Evolutionary conservation across 1,140 invertebrate species (phyloP).

Genomic region (Drosophila saltans): DNA sequence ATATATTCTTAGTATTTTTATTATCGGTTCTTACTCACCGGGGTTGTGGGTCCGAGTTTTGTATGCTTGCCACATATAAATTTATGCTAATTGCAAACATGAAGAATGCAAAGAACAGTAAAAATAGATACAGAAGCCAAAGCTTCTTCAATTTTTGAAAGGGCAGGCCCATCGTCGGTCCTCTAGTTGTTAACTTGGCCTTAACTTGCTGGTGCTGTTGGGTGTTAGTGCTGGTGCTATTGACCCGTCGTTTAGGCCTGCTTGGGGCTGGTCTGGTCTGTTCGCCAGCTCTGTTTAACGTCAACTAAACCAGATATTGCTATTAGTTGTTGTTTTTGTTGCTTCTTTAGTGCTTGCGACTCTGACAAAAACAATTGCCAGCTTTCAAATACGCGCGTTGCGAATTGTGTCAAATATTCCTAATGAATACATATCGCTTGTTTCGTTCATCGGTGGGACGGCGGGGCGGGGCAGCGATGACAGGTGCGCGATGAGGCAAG

Average conservation of each 20-base stretch:
- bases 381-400: constrained; percentile 45
- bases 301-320: constrained; percentile 50
- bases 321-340: constrained; percentile 37
- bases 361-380: constrained; percentile 12
- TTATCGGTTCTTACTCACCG: constrained; percentile 59
- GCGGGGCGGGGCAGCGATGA: constrained; percentile 12
- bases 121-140: constrained; percentile 78
- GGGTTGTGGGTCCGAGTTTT: constrained; percentile 48
- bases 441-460: constrained; percentile 21
- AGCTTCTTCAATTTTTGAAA: constrained; percentile 81
- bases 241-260: constrained; percentile 24
- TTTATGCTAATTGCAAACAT: constrained; percentile 83
- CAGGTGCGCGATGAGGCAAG: not conserved
- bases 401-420: constrained; percentile 35
- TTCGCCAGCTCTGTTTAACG: constrained; percentile 50
- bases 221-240: constrained; percentile 6
- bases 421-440: constrained; percentile 63
- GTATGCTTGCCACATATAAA: constrained; percentile 79
- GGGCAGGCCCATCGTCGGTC: constrained; percentile 68
- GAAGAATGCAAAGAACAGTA: constrained; percentile 82
- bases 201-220: constrained; percentile 12
- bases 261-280: constrained; percentile 26
- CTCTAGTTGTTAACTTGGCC: constrained; percentile 19
- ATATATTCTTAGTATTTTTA: constrained; percentile 16
- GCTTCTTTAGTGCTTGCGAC: constrained; percentile 14